phyloP scores from a whole-genome alignment of 2,888 invertebrate genomes.

The Nymphalis c-album region DNA sequence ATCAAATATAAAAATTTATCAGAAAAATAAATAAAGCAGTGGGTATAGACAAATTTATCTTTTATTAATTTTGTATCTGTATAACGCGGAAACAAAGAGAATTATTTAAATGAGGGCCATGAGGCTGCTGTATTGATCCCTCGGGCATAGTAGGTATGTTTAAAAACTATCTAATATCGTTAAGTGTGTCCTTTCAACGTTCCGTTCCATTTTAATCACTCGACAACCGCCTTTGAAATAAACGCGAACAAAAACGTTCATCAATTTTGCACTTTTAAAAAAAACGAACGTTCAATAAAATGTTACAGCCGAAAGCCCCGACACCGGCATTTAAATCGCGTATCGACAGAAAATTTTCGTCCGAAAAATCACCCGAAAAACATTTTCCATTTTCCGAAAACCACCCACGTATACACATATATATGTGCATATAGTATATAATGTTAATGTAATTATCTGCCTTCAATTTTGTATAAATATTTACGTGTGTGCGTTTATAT shows the following conservation, averaged over 20 bases:
- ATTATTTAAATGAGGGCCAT: too few species aligned
- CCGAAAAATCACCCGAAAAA: conserved; percentile 56
- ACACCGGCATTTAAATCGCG: conserved; percentile 48
- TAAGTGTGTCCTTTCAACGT: conserved; percentile 15
- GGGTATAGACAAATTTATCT: too few species aligned
- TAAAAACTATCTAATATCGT: conserved; percentile 15
- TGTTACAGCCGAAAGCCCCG: conserved; percentile 35
- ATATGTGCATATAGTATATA: conserved; percentile 48
- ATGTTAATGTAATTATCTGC: conserved; percentile 72
- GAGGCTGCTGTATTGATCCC: too few species aligned
- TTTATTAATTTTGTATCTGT: too few species aligned
- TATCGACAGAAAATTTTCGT: conserved; percentile 43
- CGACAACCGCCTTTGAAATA: conserved; percentile 14
- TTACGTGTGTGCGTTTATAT: conserved; percentile 32
- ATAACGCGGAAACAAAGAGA: too few species aligned
- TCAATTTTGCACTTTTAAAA: conserved; percentile 24
- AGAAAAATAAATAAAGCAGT: too few species aligned
- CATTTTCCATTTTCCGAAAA: conserved; percentile 54
- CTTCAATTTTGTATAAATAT: conserved; percentile 72
- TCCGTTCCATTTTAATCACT: conserved; percentile 15
- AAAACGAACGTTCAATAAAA: conserved; percentile 32
- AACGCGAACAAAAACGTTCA: conserved; percentile 14
- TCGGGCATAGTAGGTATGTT: background rate
- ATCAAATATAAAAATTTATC: too few species aligned
- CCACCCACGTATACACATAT: conserved; percentile 40